These are phyloP conservation scores for Paraplagusia blochii DNA, from an alignment of 2,113 vertebrate genomes.

Conservation along the genomic window DNA sequence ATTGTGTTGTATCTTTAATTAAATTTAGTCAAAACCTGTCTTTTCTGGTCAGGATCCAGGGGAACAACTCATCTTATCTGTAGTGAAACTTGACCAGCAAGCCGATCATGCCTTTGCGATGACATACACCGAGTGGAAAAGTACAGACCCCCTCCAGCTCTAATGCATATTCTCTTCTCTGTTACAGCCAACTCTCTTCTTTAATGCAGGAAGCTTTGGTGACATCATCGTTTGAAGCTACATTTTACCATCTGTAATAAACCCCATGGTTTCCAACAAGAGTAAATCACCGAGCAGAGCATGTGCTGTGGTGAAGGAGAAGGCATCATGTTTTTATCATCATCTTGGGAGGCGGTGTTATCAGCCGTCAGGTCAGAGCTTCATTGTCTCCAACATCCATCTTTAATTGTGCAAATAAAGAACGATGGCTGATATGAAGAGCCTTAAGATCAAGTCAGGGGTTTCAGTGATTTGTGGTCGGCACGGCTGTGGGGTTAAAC, in stretches of 20 bases:
- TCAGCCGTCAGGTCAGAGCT: slow-evolving; percentile 52
- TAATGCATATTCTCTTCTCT: slow-evolving; percentile 53
- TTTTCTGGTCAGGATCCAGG: slow-evolving; percentile 33
- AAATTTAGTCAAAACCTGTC: slow-evolving; percentile 6
- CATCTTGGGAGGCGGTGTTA: slow-evolving; percentile 66
- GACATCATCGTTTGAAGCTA: slow-evolving; percentile 65
- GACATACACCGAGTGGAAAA: slow-evolving; percentile 68
- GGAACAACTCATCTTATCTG: slow-evolving; percentile 54
- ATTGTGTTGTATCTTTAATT: slow-evolving; percentile 30
- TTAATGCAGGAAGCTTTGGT: slow-evolving; percentile 60
- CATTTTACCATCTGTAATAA: slow-evolving; percentile 62
- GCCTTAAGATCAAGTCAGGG: slow-evolving; percentile 30
- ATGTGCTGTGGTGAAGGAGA: slow-evolving; percentile 54
- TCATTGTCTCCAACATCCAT: slow-evolving; percentile 29
- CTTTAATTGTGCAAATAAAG: slow-evolving; percentile 33
- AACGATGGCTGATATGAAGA: slow-evolving; percentile 29
- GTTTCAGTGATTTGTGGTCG: slow-evolving; percentile 41
- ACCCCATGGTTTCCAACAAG: slow-evolving; percentile 58
- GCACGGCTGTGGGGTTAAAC: slow-evolving; percentile 7
- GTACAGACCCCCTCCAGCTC: slow-evolving; percentile 61
- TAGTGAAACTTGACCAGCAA: slow-evolving; percentile 54
- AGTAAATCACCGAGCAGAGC: slow-evolving; percentile 41
- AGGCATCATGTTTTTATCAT: slow-evolving; percentile 61
- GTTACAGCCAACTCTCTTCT: slow-evolving; percentile 52
- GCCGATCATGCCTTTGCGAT: slow-evolving; percentile 64